Base-by-base conservation (phyloP, 2,113 vertebrate species). In the Eulacestoma nigropectus region DNA sequence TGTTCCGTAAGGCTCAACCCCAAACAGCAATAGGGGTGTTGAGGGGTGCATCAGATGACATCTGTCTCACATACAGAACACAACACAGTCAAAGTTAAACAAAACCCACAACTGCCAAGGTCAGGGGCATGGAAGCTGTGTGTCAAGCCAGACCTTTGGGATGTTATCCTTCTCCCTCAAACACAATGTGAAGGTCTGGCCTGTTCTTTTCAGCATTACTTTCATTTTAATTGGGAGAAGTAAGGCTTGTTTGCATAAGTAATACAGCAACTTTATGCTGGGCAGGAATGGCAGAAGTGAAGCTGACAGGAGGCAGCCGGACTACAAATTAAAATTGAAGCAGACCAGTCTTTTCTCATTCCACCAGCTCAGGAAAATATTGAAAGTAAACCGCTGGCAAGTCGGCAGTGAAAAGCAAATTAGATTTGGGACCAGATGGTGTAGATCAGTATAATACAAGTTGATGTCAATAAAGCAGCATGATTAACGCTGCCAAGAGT, bases 361-460 rank as follows among this genome's bases (percentile, higher is more conserved):
- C 91, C 81, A 82, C 89, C 59, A 91, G 93, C 94, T 91, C 91
- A 82, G 81, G 91, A 78, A 96, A 95, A 92, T 89, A 84, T 79
- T 89, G 91, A 73, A 94, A 96, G 91, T 75, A 95, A 96, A 95
- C 93, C 0, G 3, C 93, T 95, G 95, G 89, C 96, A 94, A 95
- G 94, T 76, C 93, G 85, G 93, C 93, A 96, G 94, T 87, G 94
- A 95, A 91, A 93, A 89, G 81, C 82, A 96, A 96, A 97, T 96
- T 96, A 96, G 87, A 95, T 95, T 96, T 94, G 84, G 65, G 93
- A 84, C 87, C 96, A 97, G 93, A 93, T 97, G 96, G 94, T 94
- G 89, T 94, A 89, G 96, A 96, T 97, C 96, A 97, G 87, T 84
- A 81, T 97, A 96, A 96, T 89, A 87, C 65, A 94, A 96, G 91